phyloP scores from a whole-genome alignment of 2,888 invertebrate genomes.

The Drosophila paracracens region DNA sequence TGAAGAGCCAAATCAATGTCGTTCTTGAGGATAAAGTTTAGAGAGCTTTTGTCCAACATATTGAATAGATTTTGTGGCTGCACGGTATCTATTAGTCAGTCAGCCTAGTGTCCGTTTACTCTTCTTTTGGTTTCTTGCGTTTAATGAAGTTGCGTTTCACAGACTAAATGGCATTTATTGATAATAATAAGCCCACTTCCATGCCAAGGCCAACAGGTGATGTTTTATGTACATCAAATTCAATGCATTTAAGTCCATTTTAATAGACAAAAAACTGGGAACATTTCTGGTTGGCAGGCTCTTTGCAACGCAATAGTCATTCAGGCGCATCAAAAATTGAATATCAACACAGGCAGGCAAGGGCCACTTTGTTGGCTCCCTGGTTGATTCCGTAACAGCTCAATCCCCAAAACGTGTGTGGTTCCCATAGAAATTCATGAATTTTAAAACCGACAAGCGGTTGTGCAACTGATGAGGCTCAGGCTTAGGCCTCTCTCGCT shows the following conservation, averaged over 20 bases:
- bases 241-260: conserved; percentile 16
- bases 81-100: not conserved
- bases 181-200: conserved; percentile 41
- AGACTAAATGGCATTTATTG: conserved; percentile 25
- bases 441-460: conserved; percentile 65
- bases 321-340: conserved; percentile 61
- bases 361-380: not conserved
- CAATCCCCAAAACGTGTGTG: conserved; percentile 6
- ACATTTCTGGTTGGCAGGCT: conserved; percentile 10
- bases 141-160: conserved; percentile 34
- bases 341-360: conserved; percentile 64
- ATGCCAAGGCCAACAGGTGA: conserved; percentile 42
- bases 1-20: not conserved
- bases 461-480: conserved; percentile 16
- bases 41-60: not conserved
- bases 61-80: not conserved
- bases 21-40: not conserved
- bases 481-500: conserved; percentile 14
- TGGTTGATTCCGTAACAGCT: not conserved
- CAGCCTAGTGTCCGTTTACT: not conserved
- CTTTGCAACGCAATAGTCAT: not conserved
- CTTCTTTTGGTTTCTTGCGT: conserved; percentile 8
- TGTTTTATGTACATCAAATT: not conserved
- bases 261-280: conserved; percentile 7
- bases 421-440: conserved; percentile 66